These are phyloP conservation scores for Cryptocephalus primarius DNA, from an alignment of 2,888 invertebrate genomes.

Conservation along the genomic window DNA sequence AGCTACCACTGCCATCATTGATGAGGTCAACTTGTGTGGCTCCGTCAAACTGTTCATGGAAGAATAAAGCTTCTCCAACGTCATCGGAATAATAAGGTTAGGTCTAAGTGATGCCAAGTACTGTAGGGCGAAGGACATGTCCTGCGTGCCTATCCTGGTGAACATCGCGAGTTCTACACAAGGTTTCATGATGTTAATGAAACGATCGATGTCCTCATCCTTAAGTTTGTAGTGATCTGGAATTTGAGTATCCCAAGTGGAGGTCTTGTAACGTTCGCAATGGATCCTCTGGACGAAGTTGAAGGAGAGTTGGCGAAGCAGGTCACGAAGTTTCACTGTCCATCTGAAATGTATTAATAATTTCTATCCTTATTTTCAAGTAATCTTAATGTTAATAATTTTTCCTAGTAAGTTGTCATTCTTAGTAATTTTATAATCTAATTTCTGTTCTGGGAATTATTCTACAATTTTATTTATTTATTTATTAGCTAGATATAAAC, in stretches of 20 bases:
- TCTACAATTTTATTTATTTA: too few relatives aligned
- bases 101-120: constrained; percentile 71
- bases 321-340: constrained; percentile 55
- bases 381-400: too few relatives aligned
- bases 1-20: constrained; percentile 58
- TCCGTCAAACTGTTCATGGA: constrained; percentile 80
- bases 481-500: too few relatives aligned
- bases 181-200: constrained; percentile 66
- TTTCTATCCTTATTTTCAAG: too few relatives aligned
- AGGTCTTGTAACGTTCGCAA: constrained; percentile 54
- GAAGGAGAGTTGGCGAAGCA: constrained; percentile 56
- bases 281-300: constrained; percentile 49
- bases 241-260: constrained; percentile 56
- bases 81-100: constrained; percentile 68
- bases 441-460: too few relatives aligned
- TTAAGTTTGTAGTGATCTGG: constrained; percentile 61
- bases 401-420: too few relatives aligned
- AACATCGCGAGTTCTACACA: constrained; percentile 70
- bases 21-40: constrained; percentile 70
- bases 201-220: constrained; percentile 69
- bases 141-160: constrained; percentile 52
- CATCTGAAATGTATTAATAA: constrained; percentile 48
- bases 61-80: constrained; percentile 69
- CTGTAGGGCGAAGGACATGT: constrained; percentile 57
- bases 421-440: too few relatives aligned